Evolutionary conservation across 2,113 vertebrate genomes (phyloP), one percentile per base, ranked within the genome.

Genomic region (Mungos mungo): DNA sequence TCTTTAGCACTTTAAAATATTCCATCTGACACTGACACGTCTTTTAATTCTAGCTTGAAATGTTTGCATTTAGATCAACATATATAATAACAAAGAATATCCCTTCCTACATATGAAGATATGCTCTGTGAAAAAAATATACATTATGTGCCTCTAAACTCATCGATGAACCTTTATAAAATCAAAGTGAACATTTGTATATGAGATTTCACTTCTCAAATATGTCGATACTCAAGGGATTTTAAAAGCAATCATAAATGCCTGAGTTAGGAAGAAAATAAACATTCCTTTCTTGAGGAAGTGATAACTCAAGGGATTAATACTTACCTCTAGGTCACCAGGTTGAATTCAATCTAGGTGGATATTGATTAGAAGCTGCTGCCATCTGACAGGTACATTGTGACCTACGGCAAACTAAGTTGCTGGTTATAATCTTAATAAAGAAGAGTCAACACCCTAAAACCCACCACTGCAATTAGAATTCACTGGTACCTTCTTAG

Each of bases 171-270:
- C 35, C 4, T 93, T 93, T 85, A 21, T 69, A 69, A 88, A 89
- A 57, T 71, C 33, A 93, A 81, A 71, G 5, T 69, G 12, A 79
- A 74, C 27, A 93, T 94, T 68, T 90, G 2, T 92, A 2, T 65
- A 38, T 86, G 29, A 81, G 82, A 77, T 65, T 90, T 88, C 7
- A 96, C 45, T 83, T 85, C 29, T 90, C 29, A 90, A 74, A 29
- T 29, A 21, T 38, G 13, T 21, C 66, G n/a, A 50, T 33, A 52
- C 2, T 25, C 10, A 68, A 6, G 41, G 29, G 0, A 0, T 54
- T 81, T 97, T 98, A 54, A 71, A 86, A 89, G 14, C 31, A 82
- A 71, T 35, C 13, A 74, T 86, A 94, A 92, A 87, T 83, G 33
- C 27, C 41, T 71, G 12, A 41, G 63, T 89, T 74, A n/a, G 60